Percentiles rank a stretch among this genome's conserved stretches.
phyloP scores from a whole-genome alignment of 2,888 invertebrate species.

The Cotesia congregata region DNA sequence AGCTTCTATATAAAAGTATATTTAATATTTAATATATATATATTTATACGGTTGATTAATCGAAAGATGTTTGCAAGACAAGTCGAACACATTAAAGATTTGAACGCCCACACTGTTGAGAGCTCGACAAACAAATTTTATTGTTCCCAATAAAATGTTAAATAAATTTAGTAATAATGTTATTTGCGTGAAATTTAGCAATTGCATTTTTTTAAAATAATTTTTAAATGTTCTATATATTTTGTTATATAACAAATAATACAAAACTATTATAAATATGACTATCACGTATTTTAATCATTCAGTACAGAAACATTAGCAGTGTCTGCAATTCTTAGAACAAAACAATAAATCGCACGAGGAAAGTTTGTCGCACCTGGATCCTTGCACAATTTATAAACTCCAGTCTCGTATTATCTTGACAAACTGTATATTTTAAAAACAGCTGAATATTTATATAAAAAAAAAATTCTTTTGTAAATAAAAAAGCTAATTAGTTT shows the following conservation, averaged over 20 bases:
- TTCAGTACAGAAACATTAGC: background rate
- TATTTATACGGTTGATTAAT: slow-evolving; percentile 12
- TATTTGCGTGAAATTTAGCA: background rate
- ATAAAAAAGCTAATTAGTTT: too few species aligned
- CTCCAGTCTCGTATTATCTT: background rate
- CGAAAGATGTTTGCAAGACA: background rate
- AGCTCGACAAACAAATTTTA: slow-evolving; percentile 29
- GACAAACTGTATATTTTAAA: background rate
- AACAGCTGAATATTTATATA: too few species aligned
- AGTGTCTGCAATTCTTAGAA: background rate
- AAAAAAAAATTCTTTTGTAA: too few species aligned
- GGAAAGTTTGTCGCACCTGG: slow-evolving; percentile 34
- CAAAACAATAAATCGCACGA: background rate
- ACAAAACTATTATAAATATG: background rate
- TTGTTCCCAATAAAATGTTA: background rate
- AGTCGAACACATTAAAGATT: slow-evolving; percentile 29
- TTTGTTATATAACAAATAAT: background rate
- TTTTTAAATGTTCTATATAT: background rate
- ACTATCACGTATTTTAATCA: background rate
- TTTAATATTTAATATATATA: background rate
- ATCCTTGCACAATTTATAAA: slow-evolving; percentile 16
- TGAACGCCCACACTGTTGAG: slow-evolving; percentile 30
- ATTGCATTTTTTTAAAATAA: background rate
- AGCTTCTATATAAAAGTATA: background rate
- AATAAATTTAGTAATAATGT: background rate